Evolutionary conservation across 2,113 vertebrate species (phyloP).

Genomic region (Lepus timidus): DNA sequence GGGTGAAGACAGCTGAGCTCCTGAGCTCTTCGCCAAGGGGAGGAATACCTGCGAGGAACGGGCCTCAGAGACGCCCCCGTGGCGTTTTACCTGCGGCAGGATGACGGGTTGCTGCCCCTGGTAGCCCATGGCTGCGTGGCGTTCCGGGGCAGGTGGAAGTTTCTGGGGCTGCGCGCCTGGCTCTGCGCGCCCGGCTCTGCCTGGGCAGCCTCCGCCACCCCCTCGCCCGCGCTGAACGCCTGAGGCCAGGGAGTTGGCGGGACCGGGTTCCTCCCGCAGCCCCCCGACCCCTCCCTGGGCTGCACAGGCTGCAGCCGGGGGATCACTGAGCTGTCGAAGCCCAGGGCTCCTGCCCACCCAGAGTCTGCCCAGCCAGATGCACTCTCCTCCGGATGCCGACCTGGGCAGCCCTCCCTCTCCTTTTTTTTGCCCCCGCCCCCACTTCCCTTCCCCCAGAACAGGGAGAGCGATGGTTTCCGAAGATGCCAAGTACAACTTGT

Average conservation of each 20-base stretch:
- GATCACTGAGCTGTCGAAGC: rapidly evolving
- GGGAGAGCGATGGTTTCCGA: not conserved
- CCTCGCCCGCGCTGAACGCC: not conserved
- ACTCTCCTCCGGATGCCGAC: not conserved
- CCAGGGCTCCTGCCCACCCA: rapidly evolving
- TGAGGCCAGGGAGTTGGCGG: rapidly evolving
- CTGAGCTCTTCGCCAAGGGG: not conserved
- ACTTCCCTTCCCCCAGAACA: not conserved
- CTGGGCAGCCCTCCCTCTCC: rapidly evolving
- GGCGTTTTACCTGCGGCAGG: constrained; percentile 61
- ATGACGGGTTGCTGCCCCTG: not conserved
- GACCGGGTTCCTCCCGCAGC: rapidly evolving
- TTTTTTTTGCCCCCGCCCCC: not conserved
- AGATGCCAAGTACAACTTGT: not conserved
- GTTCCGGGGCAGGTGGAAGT: not conserved
- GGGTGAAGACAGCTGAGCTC: not conserved
- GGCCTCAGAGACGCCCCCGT: not conserved
- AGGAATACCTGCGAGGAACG: not conserved
- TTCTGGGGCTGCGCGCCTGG: rapidly evolving
- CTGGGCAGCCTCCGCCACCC: not conserved
- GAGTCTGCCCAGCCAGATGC: not conserved
- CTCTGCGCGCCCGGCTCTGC: too few relatives aligned
- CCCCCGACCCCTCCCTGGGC: not conserved
- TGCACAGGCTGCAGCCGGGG: rapidly evolving
- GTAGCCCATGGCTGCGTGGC: constrained; percentile 58